Evolutionary conservation across 2,797 vertebrate species (phyloP).

Genomic region (Sebastes matsubarae): DNA sequence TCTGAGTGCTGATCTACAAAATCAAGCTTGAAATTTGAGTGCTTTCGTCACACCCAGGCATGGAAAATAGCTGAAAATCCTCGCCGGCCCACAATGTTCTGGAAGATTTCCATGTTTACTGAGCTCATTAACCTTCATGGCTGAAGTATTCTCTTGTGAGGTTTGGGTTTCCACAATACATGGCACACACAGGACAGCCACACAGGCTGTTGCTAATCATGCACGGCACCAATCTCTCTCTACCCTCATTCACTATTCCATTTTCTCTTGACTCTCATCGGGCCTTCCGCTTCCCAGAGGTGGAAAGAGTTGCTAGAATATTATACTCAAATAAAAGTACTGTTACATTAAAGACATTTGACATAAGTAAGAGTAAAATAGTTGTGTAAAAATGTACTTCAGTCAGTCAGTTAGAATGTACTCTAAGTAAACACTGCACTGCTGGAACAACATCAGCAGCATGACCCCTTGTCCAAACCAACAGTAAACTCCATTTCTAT

Average conservation of each 20-base stretch:
- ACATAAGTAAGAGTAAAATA: background rate
- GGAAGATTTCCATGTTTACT: conserved; percentile 61
- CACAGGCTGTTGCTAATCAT: conserved; percentile 5
- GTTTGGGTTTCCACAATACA: conserved; percentile 40
- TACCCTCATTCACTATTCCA: background rate
- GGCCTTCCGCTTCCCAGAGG: background rate
- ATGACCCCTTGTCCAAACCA: background rate
- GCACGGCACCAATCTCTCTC: background rate
- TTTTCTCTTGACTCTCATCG: background rate
- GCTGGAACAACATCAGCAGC: background rate
- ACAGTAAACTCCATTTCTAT: background rate
- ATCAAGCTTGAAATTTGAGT: conserved; percentile 47
- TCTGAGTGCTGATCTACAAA: conserved; percentile 24
- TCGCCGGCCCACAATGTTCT: conserved; percentile 37
- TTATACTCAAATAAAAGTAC: background rate
- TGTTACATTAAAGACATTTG: background rate
- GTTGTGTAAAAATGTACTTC: no score
- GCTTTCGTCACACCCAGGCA: conserved; percentile 27
- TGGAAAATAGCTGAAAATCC: conserved; percentile 48
- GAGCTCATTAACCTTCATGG: conserved; percentile 55
- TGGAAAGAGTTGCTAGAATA: background rate
- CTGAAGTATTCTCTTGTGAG: conserved; percentile 37
- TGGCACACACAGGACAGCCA: conserved; percentile 5
- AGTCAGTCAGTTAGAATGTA: background rate
- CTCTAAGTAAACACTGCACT: background rate